Percentiles rank a stretch among this genome's conserved stretches.
These are phyloP conservation scores for Chrysolophus pictus DNA, from an alignment of 2,797 vertebrate species.

Conservation along the genomic window DNA sequence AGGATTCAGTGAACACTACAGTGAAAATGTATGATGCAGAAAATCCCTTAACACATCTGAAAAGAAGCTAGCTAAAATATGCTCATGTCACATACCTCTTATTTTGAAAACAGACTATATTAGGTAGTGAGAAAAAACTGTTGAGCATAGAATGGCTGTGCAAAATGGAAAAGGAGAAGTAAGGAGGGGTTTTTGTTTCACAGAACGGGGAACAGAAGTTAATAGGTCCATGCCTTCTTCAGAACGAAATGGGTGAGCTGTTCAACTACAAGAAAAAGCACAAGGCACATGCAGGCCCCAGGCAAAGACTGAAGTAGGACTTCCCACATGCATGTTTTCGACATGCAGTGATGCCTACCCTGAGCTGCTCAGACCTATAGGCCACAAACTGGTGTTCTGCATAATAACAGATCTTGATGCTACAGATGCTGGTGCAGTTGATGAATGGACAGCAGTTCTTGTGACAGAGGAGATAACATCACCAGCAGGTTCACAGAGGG, in stretches of 20 bases:
- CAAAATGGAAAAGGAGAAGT: neutral
- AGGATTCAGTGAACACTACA: neutral
- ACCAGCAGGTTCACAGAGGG: neutral
- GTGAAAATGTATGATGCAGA: neutral
- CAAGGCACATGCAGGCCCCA: neutral
- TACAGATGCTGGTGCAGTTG: neutral
- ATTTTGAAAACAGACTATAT: neutral
- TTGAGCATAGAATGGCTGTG: neutral
- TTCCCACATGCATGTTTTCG: fast-evolving
- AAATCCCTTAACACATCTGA: neutral
- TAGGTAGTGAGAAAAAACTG: neutral
- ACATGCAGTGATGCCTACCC: neutral
- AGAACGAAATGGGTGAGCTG: neutral
- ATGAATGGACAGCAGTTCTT: neutral
- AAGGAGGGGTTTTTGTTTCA: neutral
- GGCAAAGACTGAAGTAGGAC: neutral
- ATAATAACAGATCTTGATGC: neutral
- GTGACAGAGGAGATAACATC: neutral
- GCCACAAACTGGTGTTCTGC: neutral
- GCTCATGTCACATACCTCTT: neutral
- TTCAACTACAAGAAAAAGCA: neutral
- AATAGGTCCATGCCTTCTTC: neutral
- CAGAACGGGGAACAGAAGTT: neutral
- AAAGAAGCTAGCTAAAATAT: neutral
- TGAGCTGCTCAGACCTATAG: neutral